A percentile compares a stretch with the other conserved stretches of the same genome.
Conservation (phyloP, 2,888 invertebrate genomes). For the Emmelina monodactyla region DNA sequence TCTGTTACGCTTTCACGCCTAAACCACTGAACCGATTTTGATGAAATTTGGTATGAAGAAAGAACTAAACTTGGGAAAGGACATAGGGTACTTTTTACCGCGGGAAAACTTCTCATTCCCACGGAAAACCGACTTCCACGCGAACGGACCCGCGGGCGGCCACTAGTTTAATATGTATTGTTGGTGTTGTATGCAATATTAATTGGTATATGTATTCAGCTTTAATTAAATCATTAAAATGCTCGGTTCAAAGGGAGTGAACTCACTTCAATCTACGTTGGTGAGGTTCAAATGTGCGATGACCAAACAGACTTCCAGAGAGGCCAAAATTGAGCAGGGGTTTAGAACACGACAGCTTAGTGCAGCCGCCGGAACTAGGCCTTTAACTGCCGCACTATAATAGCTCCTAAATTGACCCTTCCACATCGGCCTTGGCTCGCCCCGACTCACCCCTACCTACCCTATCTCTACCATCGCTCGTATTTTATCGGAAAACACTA, state of each 20-base stretch:
- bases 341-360: conserved; percentile 58
- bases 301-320: conserved; percentile 45
- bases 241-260: background rate
- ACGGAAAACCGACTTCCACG: too few species aligned
- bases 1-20: too few species aligned
- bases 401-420: conserved; percentile 62
- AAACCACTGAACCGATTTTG: too few species aligned
- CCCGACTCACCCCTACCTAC: background rate
- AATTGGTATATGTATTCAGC: too few species aligned
- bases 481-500: background rate
- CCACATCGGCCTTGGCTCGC: conserved; percentile 30
- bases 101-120: too few species aligned
- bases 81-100: too few species aligned
- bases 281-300: conserved; percentile 22
- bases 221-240: too few species aligned
- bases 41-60: too few species aligned
- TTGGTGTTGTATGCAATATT: too few species aligned
- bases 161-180: too few species aligned
- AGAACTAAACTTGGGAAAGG: too few species aligned
- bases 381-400: conserved; percentile 60
- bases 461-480: conserved; percentile 16
- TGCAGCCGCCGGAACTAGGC: conserved; percentile 62
- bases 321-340: conserved; percentile 54
- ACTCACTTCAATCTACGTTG: conserved; percentile 16
- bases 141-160: too few species aligned